Evolutionary conservation across 2,888 invertebrate species (phyloP).

Genomic region (Tigriopus californicus): DNA sequence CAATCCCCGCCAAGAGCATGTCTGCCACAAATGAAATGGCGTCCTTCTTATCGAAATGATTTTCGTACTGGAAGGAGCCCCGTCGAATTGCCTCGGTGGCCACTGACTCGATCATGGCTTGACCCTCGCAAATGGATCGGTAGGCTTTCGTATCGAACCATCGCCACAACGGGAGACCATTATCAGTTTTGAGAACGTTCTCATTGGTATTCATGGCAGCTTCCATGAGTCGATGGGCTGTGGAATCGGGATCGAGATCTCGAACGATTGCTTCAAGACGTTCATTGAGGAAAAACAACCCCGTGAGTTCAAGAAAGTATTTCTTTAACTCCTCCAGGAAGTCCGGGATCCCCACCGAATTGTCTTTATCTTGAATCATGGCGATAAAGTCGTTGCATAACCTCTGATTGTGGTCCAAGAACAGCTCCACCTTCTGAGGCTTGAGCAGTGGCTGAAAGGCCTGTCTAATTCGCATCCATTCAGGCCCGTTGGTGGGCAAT

Average conservation of each 20-base stretch:
- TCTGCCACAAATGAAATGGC: slow-evolving; percentile 66
- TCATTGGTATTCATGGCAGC: slow-evolving; percentile 55
- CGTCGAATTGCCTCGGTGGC: slow-evolving; percentile 1
- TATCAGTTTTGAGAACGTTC: slow-evolving; percentile 46
- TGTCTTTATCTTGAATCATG: slow-evolving; percentile 22
- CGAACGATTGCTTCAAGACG: slow-evolving; percentile 45
- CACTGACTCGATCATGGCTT: slow-evolving; percentile 48
- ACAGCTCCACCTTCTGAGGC: slow-evolving; percentile 45
- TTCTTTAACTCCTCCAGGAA: slow-evolving; percentile 48
- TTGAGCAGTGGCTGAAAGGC: slow-evolving; percentile 44
- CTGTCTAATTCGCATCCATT: slow-evolving; percentile 60
- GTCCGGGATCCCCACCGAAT: slow-evolving; percentile 30
- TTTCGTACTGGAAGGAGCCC: slow-evolving; percentile 22
- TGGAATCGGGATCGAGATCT: slow-evolving; percentile 36
- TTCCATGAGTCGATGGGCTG: slow-evolving; percentile 45
- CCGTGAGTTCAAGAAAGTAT: slow-evolving; percentile 63
- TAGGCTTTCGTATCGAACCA: slow-evolving; percentile 51
- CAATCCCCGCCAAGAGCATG: slow-evolving; percentile 63
- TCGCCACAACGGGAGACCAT: slow-evolving; percentile 48
- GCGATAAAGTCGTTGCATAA: slow-evolving; percentile 39
- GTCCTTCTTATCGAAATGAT: slow-evolving; percentile 52
- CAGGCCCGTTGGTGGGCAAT: slow-evolving; percentile 47
- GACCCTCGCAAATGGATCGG: slow-evolving; percentile 43
- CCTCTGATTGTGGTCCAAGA: background rate
- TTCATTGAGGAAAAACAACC: slow-evolving; percentile 47